Conservation (phyloP, 2,797 vertebrate genomes). For the Microchirus variegatus region DNA sequence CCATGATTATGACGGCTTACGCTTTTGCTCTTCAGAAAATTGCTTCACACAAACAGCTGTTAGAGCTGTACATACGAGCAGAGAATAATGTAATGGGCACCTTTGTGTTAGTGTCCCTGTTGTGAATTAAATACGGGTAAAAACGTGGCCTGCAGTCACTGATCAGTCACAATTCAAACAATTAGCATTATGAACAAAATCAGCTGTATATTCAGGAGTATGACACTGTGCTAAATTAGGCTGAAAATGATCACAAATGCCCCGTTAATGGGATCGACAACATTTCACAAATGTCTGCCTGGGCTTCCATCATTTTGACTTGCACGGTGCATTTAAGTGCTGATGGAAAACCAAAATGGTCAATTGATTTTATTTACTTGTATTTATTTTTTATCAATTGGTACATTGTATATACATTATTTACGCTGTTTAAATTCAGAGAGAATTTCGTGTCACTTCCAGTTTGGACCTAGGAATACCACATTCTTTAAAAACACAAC, state of each 20-base stretch:
- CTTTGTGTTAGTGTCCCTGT: conserved; percentile 14
- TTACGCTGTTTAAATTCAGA: too few relatives aligned
- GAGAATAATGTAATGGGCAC: conserved; percentile 16
- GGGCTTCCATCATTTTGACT: too few relatives aligned
- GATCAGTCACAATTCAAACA: conserved; percentile 10
- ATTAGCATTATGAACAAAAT: not conserved
- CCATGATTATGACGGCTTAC: conserved; percentile 22
- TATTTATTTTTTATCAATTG: too few relatives aligned
- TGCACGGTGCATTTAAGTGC: too few relatives aligned
- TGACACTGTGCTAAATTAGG: not conserved
- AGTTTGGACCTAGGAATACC: too few relatives aligned
- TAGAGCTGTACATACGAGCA: conserved; percentile 5
- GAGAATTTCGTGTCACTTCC: too few relatives aligned
- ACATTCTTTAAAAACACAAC: too few relatives aligned
- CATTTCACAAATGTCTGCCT: too few relatives aligned
- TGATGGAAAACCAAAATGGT: too few relatives aligned
- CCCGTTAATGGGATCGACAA: not conserved
- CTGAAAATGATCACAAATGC: not conserved
- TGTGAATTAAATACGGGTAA: conserved; percentile 18
- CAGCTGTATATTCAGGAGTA: not conserved
- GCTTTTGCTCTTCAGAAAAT: conserved; percentile 28
- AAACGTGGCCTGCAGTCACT: conserved; percentile 14
- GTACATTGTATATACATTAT: too few relatives aligned
- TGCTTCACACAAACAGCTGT: conserved; percentile 26
- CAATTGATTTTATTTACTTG: too few relatives aligned